A percentile compares a stretch with the other conserved stretches of the same genome.
phyloP scores from a whole-genome alignment of 2,888 invertebrate species.

The Eupithecia pulchellata region DNA sequence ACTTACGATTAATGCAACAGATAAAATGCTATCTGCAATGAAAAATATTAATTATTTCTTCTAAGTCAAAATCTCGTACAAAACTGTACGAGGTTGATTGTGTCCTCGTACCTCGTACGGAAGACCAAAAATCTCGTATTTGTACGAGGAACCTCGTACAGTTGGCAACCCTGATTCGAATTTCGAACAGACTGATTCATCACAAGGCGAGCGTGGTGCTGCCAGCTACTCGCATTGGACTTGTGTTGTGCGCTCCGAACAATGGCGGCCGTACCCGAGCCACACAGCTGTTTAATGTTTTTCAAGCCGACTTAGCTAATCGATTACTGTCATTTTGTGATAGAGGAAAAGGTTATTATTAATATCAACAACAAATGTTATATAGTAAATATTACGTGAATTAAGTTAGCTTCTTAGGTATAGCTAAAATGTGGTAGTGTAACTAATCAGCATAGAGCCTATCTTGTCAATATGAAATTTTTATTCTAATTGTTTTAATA shows the following conservation, averaged over 20 bases:
- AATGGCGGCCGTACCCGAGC: constrained; percentile 68
- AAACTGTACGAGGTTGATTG: too few species aligned
- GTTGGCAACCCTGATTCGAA: too few species aligned
- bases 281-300: constrained; percentile 83
- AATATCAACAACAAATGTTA: not conserved
- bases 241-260: constrained; percentile 59
- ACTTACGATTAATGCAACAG: too few species aligned
- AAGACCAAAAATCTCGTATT: too few species aligned
- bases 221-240: constrained; percentile 41
- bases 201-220: constrained; percentile 51
- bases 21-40: too few species aligned
- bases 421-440: too few species aligned
- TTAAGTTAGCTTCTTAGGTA: not conserved
- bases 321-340: constrained; percentile 61
- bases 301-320: constrained; percentile 70
- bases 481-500: constrained; percentile 47
- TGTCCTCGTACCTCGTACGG: too few species aligned
- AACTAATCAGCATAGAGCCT: not conserved
- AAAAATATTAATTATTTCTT: too few species aligned
- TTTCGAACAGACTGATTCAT: constrained; percentile 53
- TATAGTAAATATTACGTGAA: not conserved
- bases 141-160: too few species aligned
- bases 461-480: constrained; percentile 27
- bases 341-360: not conserved
- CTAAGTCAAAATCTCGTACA: too few species aligned